phyloP scores from a whole-genome alignment of 2,888 invertebrate genomes.

The Hydropsyche betteni region DNA sequence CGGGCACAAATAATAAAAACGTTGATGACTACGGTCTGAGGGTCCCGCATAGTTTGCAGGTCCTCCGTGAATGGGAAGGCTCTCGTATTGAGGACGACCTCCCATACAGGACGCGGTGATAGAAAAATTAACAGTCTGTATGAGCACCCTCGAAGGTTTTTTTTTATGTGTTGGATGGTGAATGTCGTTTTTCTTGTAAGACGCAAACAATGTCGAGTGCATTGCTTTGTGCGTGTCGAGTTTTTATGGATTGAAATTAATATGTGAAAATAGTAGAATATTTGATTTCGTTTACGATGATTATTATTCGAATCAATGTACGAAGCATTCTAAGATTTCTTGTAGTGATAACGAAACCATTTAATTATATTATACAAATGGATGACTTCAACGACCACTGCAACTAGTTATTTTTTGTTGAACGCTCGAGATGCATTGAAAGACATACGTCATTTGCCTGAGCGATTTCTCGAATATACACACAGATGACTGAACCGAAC shows the following conservation, averaged over 20 bases:
- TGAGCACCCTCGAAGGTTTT: conserved; percentile 42
- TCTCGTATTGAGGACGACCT: conserved; percentile 9
- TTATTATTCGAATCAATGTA: too few relatives aligned
- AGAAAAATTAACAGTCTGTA: conserved; percentile 49
- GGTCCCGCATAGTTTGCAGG: conserved; percentile 19
- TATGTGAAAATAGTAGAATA: too few relatives aligned
- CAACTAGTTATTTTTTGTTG: too few relatives aligned
- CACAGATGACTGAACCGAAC: conserved; percentile 44
- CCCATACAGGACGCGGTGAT: conserved; percentile 33
- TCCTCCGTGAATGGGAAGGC: conserved; percentile 34
- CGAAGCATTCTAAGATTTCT: too few relatives aligned
- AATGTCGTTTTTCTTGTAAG: not conserved
- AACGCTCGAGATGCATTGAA: conserved; percentile 38
- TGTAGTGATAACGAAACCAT: too few relatives aligned
- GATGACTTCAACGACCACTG: too few relatives aligned
- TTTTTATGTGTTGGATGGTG: not conserved
- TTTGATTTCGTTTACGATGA: too few relatives aligned
- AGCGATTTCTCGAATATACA: conserved; percentile 38
- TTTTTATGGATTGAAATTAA: too few relatives aligned
- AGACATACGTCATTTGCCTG: conserved; percentile 43
- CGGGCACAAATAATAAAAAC: conserved; percentile 44
- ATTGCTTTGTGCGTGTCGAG: not conserved
- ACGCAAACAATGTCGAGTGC: conserved; percentile 6
- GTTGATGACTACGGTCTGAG: conserved; percentile 33
- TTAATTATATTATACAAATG: too few relatives aligned